Conservation (phyloP, 2,888 invertebrate genomes). For the Harmothoe impar region DNA sequence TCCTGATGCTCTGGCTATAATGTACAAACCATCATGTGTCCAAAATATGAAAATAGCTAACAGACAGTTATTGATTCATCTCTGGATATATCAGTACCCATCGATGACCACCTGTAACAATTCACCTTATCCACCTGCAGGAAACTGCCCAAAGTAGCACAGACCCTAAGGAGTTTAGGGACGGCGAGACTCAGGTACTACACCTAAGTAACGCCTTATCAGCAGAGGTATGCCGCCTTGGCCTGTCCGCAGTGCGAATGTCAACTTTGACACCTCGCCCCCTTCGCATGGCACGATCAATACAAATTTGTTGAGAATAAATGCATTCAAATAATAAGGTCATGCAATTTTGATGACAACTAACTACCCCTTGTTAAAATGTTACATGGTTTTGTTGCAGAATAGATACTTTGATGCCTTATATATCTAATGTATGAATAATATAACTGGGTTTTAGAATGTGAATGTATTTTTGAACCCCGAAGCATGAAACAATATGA, state of each 20-base stretch:
- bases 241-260: background rate
- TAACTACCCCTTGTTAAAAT: too few relatives aligned
- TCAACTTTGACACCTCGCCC: background rate
- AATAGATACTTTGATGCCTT: too few relatives aligned
- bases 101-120: background rate
- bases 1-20: too few relatives aligned
- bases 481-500: too few relatives aligned
- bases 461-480: too few relatives aligned
- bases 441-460: too few relatives aligned
- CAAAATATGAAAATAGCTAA: too few relatives aligned
- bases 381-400: too few relatives aligned
- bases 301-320: background rate
- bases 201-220: background rate
- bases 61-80: background rate
- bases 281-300: background rate
- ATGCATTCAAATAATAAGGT: too few relatives aligned
- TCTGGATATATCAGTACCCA: background rate
- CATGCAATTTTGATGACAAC: too few relatives aligned
- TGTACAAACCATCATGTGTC: too few relatives aligned
- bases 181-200: constrained; percentile 45
- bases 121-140: constrained; percentile 33
- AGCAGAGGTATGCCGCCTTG: constrained; percentile 41
- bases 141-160: background rate
- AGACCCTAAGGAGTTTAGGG: constrained; percentile 50
- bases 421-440: too few relatives aligned